These are phyloP conservation scores for Creontiades dilutus DNA, from an alignment of 2,888 invertebrate species.

Conservation along the genomic window DNA sequence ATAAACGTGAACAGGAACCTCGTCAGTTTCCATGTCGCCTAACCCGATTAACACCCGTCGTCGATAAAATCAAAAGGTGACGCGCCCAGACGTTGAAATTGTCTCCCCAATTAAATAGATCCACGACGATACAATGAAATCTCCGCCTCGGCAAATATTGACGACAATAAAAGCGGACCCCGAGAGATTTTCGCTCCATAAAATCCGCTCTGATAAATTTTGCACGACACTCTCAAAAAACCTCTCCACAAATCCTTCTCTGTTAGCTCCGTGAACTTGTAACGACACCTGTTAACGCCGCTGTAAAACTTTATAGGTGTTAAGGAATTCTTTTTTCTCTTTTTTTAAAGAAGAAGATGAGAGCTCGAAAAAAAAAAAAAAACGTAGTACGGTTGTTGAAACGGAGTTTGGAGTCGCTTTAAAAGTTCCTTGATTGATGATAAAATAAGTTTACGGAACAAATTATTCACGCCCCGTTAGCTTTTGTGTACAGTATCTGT, in stretches of 20 bases:
- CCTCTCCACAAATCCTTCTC: background rate
- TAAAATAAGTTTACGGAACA: too few relatives aligned
- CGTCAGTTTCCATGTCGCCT: too few relatives aligned
- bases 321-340: background rate
- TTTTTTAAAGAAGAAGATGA: background rate
- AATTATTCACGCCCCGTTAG: too few relatives aligned
- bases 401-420: background rate
- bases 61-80: too few relatives aligned
- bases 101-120: background rate
- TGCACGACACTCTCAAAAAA: background rate
- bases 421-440: too few relatives aligned
- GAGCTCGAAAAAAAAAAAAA: background rate
- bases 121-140: background rate
- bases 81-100: too few relatives aligned
- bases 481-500: too few relatives aligned
- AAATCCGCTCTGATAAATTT: conserved; percentile 24
- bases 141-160: background rate
- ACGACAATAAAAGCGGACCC: background rate
- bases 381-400: background rate
- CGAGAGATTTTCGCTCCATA: background rate
- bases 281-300: conserved; percentile 18
- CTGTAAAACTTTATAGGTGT: conserved; percentile 17
- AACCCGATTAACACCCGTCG: too few relatives aligned
- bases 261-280: conserved; percentile 26
- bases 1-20: too few relatives aligned